Base-by-base conservation (phyloP, 2,888 invertebrate species). In the Dasypolia templi region DNA sequence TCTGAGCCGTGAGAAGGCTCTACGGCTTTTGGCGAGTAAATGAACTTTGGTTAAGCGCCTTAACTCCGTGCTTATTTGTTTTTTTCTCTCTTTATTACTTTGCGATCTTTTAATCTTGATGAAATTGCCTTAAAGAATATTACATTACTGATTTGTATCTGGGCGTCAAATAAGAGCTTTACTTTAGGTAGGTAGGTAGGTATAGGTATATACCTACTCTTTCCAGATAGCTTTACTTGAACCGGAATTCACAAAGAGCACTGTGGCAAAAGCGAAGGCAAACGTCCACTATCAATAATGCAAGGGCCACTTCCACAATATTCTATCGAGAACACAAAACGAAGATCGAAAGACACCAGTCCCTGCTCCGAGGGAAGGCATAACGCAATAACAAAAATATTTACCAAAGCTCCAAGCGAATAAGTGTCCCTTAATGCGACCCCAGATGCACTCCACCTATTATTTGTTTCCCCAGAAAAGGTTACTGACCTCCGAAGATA, bases 381-480 rank as follows among this genome's bases (percentile, higher is more conserved):
- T 90, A 93, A 89, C 89, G 90, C 92, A 94, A 94, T 94, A 95
- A 95, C 95, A 95, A 95, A 96, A 95, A 96, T 96, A 94, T 96
- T 96, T 96, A 94, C 95, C 92, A 89, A 92, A 94, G 91, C 94
- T 92, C 93, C 88, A 92, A 92, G 90, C 92, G 93, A 95, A 95
- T 95, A 94, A 93, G 95, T 95, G 95, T 95, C 95, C 96, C 95
- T 94, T 95, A 95, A 95, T 94, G 91, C 92, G 91, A 90, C 78
- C 93, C 91, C 95, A 95, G 94, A 93, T 95, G 95, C 94, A 94
- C 91, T 93, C 92, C 86, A 91, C 91, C 95, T 95, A 95, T 95
- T 95, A 95, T 96, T 95, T 94, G 94, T 93, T 94, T 92, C 92
- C 91, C 89, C 89, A 85, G 89, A 91, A 94, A 93, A 92, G 91